These are phyloP conservation scores for Galeruca laticollis DNA, from an alignment of 2,888 invertebrate species.

Conservation along the genomic window DNA sequence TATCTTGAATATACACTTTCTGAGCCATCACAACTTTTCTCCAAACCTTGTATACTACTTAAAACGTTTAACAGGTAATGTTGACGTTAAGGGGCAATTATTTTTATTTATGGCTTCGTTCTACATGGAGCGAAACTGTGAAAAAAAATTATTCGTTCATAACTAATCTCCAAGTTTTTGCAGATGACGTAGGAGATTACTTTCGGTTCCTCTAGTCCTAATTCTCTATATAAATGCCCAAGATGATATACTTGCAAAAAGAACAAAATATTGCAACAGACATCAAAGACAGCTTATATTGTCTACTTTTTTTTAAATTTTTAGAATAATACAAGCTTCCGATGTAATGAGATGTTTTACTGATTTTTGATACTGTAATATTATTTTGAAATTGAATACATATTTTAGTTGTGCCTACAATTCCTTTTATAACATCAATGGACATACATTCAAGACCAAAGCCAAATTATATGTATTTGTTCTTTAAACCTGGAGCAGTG, in stretches of 20 bases:
- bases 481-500: too few relatives aligned
- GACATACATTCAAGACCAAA: too few relatives aligned
- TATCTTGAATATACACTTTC: neutral
- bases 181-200: constrained; percentile 4
- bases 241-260: neutral
- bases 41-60: neutral
- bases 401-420: too few relatives aligned
- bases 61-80: constrained; percentile 28
- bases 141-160: constrained; percentile 15
- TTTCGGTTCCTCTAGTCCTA: neutral
- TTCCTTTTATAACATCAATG: too few relatives aligned
- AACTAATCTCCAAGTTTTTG: constrained; percentile 13
- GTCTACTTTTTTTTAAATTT: too few relatives aligned
- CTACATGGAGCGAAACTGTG: constrained; percentile 16
- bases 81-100: constrained; percentile 26
- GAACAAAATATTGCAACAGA: too few relatives aligned
- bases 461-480: too few relatives aligned
- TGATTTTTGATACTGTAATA: too few relatives aligned
- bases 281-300: too few relatives aligned
- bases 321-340: too few relatives aligned
- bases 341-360: too few relatives aligned
- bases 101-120: constrained; percentile 16
- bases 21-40: neutral
- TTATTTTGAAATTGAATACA: too few relatives aligned
- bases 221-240: neutral